Evolutionary conservation across 2,888 invertebrate species (phyloP).

Genomic region (Xanthia togata): DNA sequence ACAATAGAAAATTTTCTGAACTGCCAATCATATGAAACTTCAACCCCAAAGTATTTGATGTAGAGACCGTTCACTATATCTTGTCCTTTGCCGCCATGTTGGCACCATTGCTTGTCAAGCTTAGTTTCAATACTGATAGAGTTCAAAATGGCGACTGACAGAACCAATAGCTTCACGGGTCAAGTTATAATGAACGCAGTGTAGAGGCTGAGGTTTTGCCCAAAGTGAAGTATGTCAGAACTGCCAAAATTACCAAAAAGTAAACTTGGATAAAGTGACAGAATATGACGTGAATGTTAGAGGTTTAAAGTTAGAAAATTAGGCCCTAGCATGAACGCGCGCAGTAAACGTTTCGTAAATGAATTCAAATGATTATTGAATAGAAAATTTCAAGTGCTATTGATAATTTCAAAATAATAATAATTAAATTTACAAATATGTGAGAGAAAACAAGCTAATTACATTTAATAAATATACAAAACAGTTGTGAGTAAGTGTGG

Average conservation of each 20-base stretch:
- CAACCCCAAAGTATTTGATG: slow-evolving; percentile 29
- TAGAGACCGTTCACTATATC: not conserved
- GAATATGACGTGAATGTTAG: slow-evolving; percentile 22
- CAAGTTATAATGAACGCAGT: no score
- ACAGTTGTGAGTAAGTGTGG: no score
- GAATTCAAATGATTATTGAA: not conserved
- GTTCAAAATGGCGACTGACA: no score
- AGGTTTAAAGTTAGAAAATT: not conserved
- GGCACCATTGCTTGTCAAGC: no score
- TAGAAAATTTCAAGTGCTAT: no score
- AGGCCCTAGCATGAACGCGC: not conserved
- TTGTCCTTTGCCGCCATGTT: no score
- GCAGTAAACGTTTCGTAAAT: not conserved
- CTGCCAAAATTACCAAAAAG: slow-evolving; percentile 40
- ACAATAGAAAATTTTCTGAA: slow-evolving; percentile 48
- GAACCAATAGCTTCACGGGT: no score
- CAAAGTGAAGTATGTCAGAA: slow-evolving; percentile 44
- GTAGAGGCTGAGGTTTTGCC: slow-evolving; percentile 16
- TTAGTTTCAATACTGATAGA: no score
- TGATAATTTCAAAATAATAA: no score
- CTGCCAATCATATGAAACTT: slow-evolving; percentile 56
- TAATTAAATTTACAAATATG: no score
- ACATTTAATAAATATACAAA: no score
- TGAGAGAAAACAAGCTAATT: no score
- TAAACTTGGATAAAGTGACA: slow-evolving; percentile 20